These are phyloP conservation scores for Heliothis peltigera DNA, from an alignment of 2,888 invertebrate species.

Conservation along the genomic window DNA sequence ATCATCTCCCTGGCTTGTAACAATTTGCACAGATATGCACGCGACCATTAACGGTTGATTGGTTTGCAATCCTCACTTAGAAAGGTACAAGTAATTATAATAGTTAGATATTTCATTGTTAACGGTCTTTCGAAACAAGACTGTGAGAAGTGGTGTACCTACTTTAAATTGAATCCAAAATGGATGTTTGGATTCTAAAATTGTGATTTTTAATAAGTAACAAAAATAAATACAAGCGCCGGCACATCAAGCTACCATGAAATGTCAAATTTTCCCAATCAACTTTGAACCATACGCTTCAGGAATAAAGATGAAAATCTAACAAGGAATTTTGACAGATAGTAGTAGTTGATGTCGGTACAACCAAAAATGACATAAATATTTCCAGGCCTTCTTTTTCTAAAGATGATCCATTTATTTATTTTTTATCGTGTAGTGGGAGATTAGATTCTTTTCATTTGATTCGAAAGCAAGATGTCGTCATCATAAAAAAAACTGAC, in stretches of 20 bases:
- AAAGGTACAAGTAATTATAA: slow-evolving; percentile 26
- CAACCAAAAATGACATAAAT: not conserved
- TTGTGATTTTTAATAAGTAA: not conserved
- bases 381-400: not conserved
- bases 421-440: not conserved
- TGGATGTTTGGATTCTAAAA: not conserved
- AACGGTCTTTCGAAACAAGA: not conserved
- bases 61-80: slow-evolving; percentile 35
- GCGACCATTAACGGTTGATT: slow-evolving; percentile 46
- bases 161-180: not conserved
- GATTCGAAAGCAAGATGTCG: too few relatives aligned
- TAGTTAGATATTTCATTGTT: slow-evolving; percentile 14
- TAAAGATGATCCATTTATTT: not conserved
- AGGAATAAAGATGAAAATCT: too few relatives aligned
- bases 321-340: too few relatives aligned
- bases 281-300: too few relatives aligned
- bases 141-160: too few relatives aligned
- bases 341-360: too few relatives aligned
- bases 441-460: not conserved
- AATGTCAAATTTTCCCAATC: too few relatives aligned
- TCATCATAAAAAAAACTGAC: too few relatives aligned
- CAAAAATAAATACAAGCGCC: not conserved
- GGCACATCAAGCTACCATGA: too few relatives aligned
- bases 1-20: slow-evolving; percentile 40
- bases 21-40: slow-evolving; percentile 41